A percentile compares a stretch with the other conserved stretches of the same genome.
Conservation (phyloP, 2,797 vertebrate species). For the Sciurus vulgaris region DNA sequence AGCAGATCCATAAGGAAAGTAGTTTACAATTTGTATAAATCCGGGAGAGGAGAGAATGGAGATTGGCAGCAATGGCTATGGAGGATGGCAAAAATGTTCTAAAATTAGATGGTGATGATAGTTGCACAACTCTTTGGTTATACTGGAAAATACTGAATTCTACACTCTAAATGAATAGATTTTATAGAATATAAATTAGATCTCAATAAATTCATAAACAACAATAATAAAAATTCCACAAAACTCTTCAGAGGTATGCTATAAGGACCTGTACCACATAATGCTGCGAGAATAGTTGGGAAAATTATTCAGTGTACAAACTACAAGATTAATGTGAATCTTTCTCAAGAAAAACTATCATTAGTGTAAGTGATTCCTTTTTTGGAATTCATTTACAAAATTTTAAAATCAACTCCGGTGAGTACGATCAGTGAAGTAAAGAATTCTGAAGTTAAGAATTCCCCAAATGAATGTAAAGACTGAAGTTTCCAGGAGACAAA, state of each 20-base stretch:
- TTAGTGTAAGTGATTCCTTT: not conserved
- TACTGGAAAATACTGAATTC: not conserved
- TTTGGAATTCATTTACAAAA: not conserved
- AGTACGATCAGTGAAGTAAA: no score
- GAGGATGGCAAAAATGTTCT: not conserved
- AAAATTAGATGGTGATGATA: not conserved
- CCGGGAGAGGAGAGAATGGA: not conserved
- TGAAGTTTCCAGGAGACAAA: not conserved
- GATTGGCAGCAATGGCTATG: not conserved
- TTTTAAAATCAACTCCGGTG: not conserved
- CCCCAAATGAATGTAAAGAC: not conserved
- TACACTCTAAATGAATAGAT: not conserved
- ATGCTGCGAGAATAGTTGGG: not conserved
- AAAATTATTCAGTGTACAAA: not conserved
- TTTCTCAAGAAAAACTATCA: not conserved
- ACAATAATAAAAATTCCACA: not conserved
- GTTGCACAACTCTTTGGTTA: not conserved
- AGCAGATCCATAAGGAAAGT: not conserved
- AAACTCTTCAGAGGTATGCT: not conserved
- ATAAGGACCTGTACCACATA: not conserved
- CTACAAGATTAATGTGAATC: not conserved
- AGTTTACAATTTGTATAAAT: not conserved
- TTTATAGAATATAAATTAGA: not conserved
- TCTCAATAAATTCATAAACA: no score
- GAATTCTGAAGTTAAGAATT: not conserved